phyloP scores from a whole-genome alignment of 2,888 invertebrate species.

The Diplazon laetatorius region DNA sequence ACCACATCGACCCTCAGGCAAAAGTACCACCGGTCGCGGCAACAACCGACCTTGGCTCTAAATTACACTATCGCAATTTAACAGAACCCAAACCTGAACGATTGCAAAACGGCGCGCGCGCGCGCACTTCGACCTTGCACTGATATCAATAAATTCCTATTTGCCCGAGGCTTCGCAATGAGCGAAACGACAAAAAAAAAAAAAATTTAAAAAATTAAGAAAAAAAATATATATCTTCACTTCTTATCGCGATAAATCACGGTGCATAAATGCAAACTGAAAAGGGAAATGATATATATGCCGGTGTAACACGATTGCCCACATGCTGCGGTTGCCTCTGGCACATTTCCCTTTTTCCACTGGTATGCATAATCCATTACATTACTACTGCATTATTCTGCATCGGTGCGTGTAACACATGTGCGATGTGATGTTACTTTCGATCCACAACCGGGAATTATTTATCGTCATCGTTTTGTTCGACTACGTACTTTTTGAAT shows the following conservation, averaged over 20 bases:
- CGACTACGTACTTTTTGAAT: neutral
- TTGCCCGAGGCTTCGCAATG: constrained; percentile 53
- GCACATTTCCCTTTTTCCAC: constrained; percentile 31
- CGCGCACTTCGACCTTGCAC: constrained; percentile 60
- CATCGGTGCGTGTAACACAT: constrained; percentile 6
- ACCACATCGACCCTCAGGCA: neutral
- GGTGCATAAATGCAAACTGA: constrained; percentile 60
- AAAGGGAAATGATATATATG: constrained; percentile 60
- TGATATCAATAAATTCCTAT: constrained; percentile 64
- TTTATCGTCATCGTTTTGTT: too few relatives aligned
- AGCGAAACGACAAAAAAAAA: constrained; percentile 21
- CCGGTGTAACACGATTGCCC: constrained; percentile 38
- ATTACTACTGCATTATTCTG: constrained; percentile 30
- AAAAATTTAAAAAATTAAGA: too few relatives aligned
- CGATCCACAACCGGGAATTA: too few relatives aligned
- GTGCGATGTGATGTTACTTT: neutral
- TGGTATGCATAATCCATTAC: constrained; percentile 34
- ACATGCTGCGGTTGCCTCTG: constrained; percentile 34
- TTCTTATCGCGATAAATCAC: constrained; percentile 63
- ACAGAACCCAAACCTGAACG: constrained; percentile 35
- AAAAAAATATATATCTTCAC: constrained; percentile 40
- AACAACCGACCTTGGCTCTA: constrained; percentile 52
- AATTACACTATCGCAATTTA: constrained; percentile 60
- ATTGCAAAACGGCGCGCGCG: constrained; percentile 26
- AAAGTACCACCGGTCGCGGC: constrained; percentile 25